A percentile compares a stretch with the other conserved stretches of the same genome.
phyloP scores from a whole-genome alignment of 92 coral and sea anemone genomes.

The Meandrina meandrites region DNA sequence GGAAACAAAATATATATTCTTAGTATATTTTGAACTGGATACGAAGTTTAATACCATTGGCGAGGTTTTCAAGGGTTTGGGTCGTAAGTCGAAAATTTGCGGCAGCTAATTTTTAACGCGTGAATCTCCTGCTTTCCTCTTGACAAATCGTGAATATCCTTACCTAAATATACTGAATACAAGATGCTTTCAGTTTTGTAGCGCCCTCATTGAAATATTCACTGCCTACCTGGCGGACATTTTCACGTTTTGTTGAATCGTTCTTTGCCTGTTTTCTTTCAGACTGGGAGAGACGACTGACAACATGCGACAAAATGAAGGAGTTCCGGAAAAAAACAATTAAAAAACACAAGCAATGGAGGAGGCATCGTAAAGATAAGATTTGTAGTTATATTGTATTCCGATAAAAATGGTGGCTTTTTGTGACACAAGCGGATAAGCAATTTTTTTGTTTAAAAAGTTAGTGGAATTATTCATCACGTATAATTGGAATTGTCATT shows the following conservation, averaged over 20 bases:
- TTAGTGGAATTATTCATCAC: too few species aligned
- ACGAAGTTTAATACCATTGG: too few species aligned
- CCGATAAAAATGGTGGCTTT: background rate
- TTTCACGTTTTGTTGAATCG: background rate
- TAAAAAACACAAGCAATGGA: background rate
- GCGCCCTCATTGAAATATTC: background rate
- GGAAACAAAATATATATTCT: too few species aligned
- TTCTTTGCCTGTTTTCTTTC: background rate
- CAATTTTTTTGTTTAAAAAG: background rate
- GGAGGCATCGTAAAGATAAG: background rate
- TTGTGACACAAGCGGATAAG: background rate
- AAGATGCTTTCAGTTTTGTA: background rate
- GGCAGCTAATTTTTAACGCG: too few species aligned
- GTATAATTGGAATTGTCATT: too few species aligned
- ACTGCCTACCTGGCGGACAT: background rate
- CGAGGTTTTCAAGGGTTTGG: too few species aligned
- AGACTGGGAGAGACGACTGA: background rate
- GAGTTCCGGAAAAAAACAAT: background rate
- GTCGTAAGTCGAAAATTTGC: too few species aligned
- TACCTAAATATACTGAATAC: too few species aligned
- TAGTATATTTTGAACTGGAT: too few species aligned
- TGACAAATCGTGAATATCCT: too few species aligned
- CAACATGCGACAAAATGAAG: background rate
- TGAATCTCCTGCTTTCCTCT: too few species aligned
- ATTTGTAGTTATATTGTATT: background rate